Base-by-base conservation (phyloP, 2,113 vertebrate genomes). In the Rhea americana region DNA sequence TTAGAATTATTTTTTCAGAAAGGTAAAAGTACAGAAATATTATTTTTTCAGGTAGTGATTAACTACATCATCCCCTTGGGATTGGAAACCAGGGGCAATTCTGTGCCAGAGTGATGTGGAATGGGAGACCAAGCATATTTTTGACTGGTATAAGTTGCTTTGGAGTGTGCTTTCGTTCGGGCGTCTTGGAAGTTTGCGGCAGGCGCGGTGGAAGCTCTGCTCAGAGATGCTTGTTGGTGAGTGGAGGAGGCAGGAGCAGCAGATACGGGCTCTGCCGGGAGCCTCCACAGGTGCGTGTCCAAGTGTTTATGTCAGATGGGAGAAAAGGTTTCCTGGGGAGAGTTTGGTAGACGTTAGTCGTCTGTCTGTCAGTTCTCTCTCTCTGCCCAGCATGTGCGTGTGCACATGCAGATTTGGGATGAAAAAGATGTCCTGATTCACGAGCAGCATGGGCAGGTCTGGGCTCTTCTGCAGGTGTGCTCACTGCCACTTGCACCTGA, bases 281-380 rank as follows among this genome's bases (percentile, higher is more conserved):
- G 3, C 35, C 20, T 76, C 2, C 0, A 4, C 4, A 16, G 0
- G 4, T n/a, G 28, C 0, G 13, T 14, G 59, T 21, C 51, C 2
- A 0, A 13, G 21, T 4, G 48, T 18, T 12, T 11, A 32, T 39
- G 53, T 17, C 51, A 8, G 4, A 0, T 1, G 13, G 1, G 4
- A 61, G 62, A 22, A 53, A 35, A 82, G 39, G 50, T 35, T 87
- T 83, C 39, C 48, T 20, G 53, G 48, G 66, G 11, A 43, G 37
- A 48, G 8, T 58, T 72, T 43, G 75, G 79, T 25, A 18, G 67
- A 9, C 32, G 56, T 19, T 77, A 78, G 32, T 2, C 22, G 8
- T 82, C 65, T 28, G 30, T 22, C 26, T 16, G 0, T 9, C 62
- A 50, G 50, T 41, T 37, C 55, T 48, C 73, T 30, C 43, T 30